phyloP scores from a whole-genome alignment of 2,113 vertebrate genomes.

The Oostethus manadensis region DNA sequence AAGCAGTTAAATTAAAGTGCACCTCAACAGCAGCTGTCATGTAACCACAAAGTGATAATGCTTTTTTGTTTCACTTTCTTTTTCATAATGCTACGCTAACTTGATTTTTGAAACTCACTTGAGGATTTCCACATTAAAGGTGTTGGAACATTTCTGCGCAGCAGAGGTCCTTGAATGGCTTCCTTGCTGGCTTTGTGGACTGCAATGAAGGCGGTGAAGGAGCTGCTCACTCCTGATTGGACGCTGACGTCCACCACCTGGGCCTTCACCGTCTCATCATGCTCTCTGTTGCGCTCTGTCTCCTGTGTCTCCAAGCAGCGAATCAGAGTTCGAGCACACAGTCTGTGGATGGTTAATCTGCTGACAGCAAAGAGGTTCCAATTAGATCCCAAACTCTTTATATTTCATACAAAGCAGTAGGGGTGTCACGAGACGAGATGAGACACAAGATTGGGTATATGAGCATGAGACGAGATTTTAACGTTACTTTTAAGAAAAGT shows the following conservation, averaged over 20 bases:
- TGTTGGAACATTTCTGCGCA: constrained; percentile 48
- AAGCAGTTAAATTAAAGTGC: no score
- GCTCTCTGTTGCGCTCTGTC: background rate
- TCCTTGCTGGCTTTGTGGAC: constrained; percentile 58
- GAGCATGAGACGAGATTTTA: no score
- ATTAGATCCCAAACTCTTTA: background rate
- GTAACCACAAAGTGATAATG: background rate
- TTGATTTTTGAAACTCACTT: constrained; percentile 23
- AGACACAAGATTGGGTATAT: no score
- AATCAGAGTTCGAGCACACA: constrained; percentile 73
- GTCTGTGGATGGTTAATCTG: constrained; percentile 74
- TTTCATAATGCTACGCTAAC: background rate
- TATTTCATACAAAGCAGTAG: background rate
- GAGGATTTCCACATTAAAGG: background rate
- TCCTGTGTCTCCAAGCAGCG: constrained; percentile 62
- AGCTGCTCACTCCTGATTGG: constrained; percentile 74
- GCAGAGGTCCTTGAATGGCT: constrained; percentile 61
- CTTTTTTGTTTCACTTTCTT: no score
- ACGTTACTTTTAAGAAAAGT: no score
- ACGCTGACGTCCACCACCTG: constrained; percentile 70
- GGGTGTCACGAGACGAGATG: no score
- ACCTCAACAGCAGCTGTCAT: background rate
- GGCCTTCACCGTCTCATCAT: constrained; percentile 30
- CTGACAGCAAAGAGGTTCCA: background rate
- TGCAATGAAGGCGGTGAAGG: constrained; percentile 75